Evolutionary conservation across 2,797 vertebrate species (phyloP).

Genomic region (Myotis findleyi): DNA sequence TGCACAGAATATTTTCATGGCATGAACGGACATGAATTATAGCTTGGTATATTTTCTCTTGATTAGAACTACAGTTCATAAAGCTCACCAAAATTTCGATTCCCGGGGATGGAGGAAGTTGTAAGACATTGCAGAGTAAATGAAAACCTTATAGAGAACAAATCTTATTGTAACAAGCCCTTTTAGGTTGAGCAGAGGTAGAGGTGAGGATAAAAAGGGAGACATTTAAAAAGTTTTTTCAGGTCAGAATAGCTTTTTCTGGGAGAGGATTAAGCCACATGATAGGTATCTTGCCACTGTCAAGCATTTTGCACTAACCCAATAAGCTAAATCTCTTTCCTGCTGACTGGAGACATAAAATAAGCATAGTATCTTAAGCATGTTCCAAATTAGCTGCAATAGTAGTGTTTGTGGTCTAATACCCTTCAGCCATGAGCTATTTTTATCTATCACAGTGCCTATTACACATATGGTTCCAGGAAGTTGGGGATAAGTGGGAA

Average conservation of each 20-base stretch:
- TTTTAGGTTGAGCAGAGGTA: background rate
- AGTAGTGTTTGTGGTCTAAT: background rate
- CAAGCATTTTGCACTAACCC: background rate
- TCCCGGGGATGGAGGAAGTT: background rate
- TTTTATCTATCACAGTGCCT: background rate
- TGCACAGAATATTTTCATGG: background rate
- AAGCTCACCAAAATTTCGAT: background rate
- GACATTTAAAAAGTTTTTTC: background rate
- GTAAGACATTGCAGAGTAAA: background rate
- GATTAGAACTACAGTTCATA: background rate
- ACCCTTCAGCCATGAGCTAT: slow-evolving; percentile 7
- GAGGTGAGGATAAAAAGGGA: background rate
- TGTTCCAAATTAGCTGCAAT: slow-evolving; percentile 42
- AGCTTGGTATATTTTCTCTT: background rate
- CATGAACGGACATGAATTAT: background rate
- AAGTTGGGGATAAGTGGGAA: background rate
- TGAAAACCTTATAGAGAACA: background rate
- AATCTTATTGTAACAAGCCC: background rate
- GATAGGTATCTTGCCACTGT: background rate
- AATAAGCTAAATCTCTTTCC: slow-evolving; percentile 21
- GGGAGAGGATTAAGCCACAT: background rate
- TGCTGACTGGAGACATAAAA: slow-evolving; percentile 9
- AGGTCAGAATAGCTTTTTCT: slow-evolving; percentile 11
- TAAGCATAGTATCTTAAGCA: slow-evolving; percentile 29
- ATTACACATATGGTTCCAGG: background rate